A percentile compares a stretch with the other conserved stretches of the same genome.
These are phyloP conservation scores for Nibea coibor DNA, from an alignment of 2,113 vertebrate species.

Conservation along the genomic window DNA sequence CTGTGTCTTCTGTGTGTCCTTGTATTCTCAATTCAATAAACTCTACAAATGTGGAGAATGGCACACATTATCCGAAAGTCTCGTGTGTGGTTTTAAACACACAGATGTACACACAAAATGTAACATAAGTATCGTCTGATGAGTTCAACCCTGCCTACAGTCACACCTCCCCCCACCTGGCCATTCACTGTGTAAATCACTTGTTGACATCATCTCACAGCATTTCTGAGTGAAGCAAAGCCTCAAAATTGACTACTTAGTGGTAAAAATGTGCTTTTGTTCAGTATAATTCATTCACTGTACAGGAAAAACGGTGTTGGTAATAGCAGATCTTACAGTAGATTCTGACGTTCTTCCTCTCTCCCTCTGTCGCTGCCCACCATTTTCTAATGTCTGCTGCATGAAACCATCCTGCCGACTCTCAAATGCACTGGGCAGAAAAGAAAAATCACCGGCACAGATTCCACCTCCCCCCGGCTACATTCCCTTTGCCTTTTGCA, in stretches of 20 bases:
- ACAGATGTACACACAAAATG: too few species aligned
- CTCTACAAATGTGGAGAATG: too few species aligned
- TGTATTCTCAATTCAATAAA: too few species aligned
- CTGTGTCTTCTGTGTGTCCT: too few species aligned
- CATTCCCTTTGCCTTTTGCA: constrained; percentile 70
- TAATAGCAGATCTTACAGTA: constrained; percentile 1
- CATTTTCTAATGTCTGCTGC: constrained; percentile 29
- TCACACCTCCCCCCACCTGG: too few species aligned
- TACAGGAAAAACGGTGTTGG: not conserved
- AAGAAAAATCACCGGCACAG: constrained; percentile 42
- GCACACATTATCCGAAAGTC: too few species aligned
- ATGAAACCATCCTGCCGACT: constrained; percentile 47
- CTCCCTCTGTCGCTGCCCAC: constrained; percentile 12
- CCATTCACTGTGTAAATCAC: too few species aligned
- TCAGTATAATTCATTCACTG: not conserved
- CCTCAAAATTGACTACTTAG: not conserved
- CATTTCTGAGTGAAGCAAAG: not conserved
- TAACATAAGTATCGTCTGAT: too few species aligned
- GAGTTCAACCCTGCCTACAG: too few species aligned
- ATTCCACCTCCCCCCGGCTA: constrained; percentile 48
- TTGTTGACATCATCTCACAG: too few species aligned
- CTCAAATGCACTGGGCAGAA: constrained; percentile 28
- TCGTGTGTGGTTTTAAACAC: too few species aligned
- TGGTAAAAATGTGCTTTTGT: not conserved
- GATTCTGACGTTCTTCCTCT: constrained; percentile 11